Conservation (phyloP, 1,140 invertebrate species). For the Andricus grossulariae region DNA sequence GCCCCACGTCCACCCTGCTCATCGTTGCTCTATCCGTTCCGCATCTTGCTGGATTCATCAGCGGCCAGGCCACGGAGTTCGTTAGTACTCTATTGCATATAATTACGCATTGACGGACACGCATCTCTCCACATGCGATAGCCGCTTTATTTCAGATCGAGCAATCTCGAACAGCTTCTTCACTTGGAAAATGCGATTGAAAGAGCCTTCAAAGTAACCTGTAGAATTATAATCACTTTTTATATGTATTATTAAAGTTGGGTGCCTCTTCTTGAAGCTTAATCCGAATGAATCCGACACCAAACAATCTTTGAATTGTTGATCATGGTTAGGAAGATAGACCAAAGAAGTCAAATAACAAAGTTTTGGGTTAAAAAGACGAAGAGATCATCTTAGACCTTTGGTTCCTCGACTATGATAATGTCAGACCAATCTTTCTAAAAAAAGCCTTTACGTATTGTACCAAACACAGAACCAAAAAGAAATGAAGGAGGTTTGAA, state of each 20-base stretch:
- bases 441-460: background rate
- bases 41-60: constrained; percentile 21
- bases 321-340: no score
- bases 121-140: constrained; percentile 16
- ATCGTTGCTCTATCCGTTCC: constrained; percentile 25
- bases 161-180: constrained; percentile 13
- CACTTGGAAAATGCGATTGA: background rate
- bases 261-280: no score
- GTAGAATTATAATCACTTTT: no score
- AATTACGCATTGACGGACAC: constrained; percentile 29
- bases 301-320: no score
- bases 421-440: no score
- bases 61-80: constrained; percentile 8
- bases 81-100: constrained; percentile 21
- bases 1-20: constrained; percentile 28
- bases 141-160: background rate
- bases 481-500: background rate
- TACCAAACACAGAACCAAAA: background rate
- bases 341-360: no score
- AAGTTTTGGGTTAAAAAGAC: no score
- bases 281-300: no score
- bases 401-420: no score
- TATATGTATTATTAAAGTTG: no score
- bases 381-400: no score
- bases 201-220: no score